phyloP scores from a whole-genome alignment of 1,140 invertebrate genomes.

The Euwallacea fornicatus region DNA sequence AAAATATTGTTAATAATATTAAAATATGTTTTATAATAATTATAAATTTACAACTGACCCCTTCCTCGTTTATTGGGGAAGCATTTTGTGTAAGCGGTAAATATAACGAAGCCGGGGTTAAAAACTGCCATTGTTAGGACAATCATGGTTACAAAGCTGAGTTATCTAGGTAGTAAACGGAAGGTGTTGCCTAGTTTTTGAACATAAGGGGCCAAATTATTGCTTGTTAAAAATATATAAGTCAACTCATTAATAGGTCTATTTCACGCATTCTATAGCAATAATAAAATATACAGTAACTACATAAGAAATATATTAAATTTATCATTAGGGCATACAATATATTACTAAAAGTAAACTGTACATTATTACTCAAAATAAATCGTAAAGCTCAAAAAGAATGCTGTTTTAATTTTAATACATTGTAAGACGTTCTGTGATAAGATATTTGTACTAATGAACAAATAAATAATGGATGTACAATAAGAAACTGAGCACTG shows the following conservation, averaged over 20 bases:
- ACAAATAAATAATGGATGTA: constrained; percentile 3
- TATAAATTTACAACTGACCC: constrained; percentile 25
- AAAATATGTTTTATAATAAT: constrained; percentile 31
- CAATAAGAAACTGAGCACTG: no score
- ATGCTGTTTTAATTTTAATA: constrained; percentile 33
- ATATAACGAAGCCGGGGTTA: neutral
- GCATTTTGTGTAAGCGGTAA: neutral
- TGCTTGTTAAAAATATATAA: constrained; percentile 29
- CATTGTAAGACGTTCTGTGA: constrained; percentile 24
- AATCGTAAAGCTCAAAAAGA: constrained; percentile 29
- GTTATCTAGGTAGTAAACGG: neutral
- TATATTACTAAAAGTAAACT: constrained; percentile 35
- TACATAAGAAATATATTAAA: constrained; percentile 36
- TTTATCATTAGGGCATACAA: constrained; percentile 31
- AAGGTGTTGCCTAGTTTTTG: neutral
- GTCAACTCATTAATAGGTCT: neutral
- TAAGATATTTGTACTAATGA: constrained; percentile 34
- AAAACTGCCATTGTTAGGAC: constrained; percentile 5
- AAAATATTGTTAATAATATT: constrained; percentile 38
- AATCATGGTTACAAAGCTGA: neutral
- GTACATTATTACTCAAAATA: constrained; percentile 31
- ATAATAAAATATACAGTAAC: constrained; percentile 15
- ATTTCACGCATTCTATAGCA: constrained; percentile 17
- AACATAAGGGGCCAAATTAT: constrained; percentile 31
- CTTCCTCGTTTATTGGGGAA: neutral